Evolutionary conservation across 2,888 invertebrate genomes (phyloP).

Genomic region (Deilephila elpenor): DNA sequence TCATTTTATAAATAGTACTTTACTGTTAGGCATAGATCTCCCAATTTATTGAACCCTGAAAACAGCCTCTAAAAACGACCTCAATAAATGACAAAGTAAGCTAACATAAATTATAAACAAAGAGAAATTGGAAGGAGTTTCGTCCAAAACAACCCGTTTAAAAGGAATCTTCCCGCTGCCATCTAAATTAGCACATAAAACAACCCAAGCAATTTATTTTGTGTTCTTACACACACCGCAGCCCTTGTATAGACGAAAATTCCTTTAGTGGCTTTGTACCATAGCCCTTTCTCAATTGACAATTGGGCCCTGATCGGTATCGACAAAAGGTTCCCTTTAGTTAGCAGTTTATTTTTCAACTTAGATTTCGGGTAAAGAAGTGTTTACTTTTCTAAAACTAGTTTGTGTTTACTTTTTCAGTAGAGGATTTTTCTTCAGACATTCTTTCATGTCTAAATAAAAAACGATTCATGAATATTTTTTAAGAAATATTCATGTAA

Average conservation of each 20-base stretch:
- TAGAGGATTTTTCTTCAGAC: too few species aligned
- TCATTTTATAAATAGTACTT: too few species aligned
- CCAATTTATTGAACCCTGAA: too few species aligned
- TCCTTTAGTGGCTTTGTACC: neutral
- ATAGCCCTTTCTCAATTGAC: neutral
- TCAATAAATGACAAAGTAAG: neutral
- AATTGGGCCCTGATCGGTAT: slow-evolving; percentile 3
- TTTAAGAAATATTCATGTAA: too few species aligned
- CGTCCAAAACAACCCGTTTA: neutral
- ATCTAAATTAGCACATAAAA: slow-evolving; percentile 12
- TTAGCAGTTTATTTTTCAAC: neutral
- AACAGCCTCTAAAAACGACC: too few species aligned
- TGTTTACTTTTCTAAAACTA: neutral
- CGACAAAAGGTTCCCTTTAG: neutral
- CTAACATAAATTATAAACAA: neutral
- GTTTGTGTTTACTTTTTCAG: too few species aligned
- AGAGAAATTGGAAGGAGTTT: neutral
- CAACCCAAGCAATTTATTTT: slow-evolving; percentile 11
- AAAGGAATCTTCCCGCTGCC: neutral
- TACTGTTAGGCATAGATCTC: too few species aligned
- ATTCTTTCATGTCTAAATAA: too few species aligned
- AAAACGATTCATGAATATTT: too few species aligned
- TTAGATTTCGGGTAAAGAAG: neutral
- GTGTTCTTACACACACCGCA: neutral
- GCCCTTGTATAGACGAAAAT: neutral